Percentiles rank a stretch among this genome's conserved stretches.
phyloP scores from a whole-genome alignment of 2,113 vertebrate genomes.

The Psilopsiagon aymara region DNA sequence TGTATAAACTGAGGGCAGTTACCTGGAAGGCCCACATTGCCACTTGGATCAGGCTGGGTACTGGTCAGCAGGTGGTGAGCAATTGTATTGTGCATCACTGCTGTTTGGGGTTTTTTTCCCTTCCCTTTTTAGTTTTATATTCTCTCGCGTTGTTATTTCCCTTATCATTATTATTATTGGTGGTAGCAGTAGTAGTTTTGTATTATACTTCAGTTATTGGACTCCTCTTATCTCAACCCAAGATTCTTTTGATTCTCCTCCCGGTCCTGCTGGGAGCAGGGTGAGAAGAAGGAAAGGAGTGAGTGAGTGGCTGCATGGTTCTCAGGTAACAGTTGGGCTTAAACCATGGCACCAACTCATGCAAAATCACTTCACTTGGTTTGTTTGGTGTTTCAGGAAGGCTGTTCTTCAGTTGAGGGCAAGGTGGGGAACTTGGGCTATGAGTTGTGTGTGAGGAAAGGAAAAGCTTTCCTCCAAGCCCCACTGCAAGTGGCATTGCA shows the following conservation, averaged over 20 bases:
- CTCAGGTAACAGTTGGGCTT: not conserved
- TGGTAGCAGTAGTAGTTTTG: not conserved
- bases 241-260: not conserved
- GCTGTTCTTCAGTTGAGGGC: not conserved
- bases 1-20: not conserved
- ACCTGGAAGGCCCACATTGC: not conserved
- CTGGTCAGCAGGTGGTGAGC: not conserved
- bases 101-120: not conserved
- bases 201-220: not conserved
- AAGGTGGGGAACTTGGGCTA: not conserved
- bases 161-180: not conserved
- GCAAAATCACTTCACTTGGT: not conserved
- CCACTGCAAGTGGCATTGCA: not conserved
- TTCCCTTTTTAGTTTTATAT: not conserved
- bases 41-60: not conserved
- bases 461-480: not conserved
- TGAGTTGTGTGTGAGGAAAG: fast-evolving
- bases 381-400: not conserved
- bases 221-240: not conserved
- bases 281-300: not conserved
- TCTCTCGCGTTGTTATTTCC: not conserved
- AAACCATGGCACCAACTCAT: not conserved
- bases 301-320: not conserved
- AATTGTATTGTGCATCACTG: not conserved
- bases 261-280: not conserved